phyloP scores from a whole-genome alignment of 2,797 vertebrate species.

The Darevskia nairensis region DNA sequence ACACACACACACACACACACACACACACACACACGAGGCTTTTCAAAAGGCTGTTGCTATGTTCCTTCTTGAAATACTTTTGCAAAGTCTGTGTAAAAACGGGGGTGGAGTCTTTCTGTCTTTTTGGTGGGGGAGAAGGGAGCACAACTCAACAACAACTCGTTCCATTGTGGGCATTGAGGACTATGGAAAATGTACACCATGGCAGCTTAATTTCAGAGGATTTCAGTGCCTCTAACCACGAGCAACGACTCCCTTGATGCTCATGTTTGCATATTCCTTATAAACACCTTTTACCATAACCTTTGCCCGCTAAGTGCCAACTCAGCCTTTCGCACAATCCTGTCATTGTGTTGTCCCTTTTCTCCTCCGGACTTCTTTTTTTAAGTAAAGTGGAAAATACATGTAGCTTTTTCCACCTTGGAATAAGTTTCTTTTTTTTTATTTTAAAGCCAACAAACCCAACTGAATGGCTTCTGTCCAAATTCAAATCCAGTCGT shows the following conservation, averaged over 20 bases:
- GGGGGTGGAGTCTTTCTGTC: not conserved
- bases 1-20: not conserved
- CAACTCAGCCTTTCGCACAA: constrained; percentile 22
- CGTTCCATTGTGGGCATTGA: constrained; percentile 11
- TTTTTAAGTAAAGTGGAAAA: not conserved
- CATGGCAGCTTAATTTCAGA: constrained; percentile 13
- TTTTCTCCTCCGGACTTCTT: not conserved
- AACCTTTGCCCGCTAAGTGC: constrained; percentile 11
- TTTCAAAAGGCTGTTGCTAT: not conserved
- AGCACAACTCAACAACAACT: constrained; percentile 1
- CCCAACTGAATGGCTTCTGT: constrained; percentile 7
- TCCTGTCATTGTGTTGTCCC: constrained; percentile 25
- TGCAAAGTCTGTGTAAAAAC: constrained; percentile 14
- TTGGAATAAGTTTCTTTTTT: constrained; percentile 6
- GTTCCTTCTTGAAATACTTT: constrained; percentile 10
- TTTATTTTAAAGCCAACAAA: constrained; percentile 5
- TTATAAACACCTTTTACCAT: constrained; percentile 36
- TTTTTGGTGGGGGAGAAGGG: not conserved
- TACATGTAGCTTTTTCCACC: constrained; percentile 29
- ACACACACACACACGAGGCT: no score
- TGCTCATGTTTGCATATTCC: constrained; percentile 11
- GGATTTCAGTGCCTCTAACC: not conserved
- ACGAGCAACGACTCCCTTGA: constrained; percentile 13
- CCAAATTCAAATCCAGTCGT: constrained; percentile 21
- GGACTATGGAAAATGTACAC: constrained; percentile 23